phyloP scores from a whole-genome alignment of 2,113 vertebrate genomes.

The Atrichornis clamosus region DNA sequence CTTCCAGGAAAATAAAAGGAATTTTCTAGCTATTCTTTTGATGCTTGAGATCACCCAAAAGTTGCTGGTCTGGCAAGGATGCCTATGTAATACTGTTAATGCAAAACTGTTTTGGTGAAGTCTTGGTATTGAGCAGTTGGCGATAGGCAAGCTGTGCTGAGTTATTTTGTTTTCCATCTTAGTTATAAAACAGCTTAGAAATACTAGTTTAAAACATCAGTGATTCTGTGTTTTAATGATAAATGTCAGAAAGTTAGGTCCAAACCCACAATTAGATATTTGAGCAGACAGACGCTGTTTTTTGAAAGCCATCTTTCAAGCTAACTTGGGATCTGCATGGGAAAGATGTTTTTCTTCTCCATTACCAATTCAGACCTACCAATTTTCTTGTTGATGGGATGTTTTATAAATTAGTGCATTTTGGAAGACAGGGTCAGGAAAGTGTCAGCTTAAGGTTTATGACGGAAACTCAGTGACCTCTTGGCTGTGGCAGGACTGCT shows the following conservation, averaged over 20 bases:
- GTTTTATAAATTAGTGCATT: neutral
- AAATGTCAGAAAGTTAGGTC: neutral
- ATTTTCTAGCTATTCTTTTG: neutral
- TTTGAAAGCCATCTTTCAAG: neutral
- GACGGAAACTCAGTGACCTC: neutral
- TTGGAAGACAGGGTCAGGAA: neutral
- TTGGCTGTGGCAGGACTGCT: neutral
- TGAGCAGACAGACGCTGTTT: neutral
- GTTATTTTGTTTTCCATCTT: neutral
- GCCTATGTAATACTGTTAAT: neutral
- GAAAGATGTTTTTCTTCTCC: neutral
- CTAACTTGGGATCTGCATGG: neutral
- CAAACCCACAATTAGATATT: constrained; percentile 24
- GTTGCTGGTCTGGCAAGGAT: neutral
- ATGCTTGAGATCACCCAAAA: neutral
- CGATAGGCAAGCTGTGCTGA: neutral
- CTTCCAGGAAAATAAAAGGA: neutral
- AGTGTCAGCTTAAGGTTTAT: neutral
- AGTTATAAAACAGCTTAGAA: neutral
- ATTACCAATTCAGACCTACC: neutral
- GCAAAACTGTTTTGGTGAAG: neutral
- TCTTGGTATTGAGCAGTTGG: neutral
- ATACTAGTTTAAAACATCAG: neutral
- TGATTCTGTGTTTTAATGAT: neutral
- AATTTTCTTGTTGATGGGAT: neutral